Conservation (phyloP, 2,113 vertebrate species). For the Saccopteryx leptura region DNA sequence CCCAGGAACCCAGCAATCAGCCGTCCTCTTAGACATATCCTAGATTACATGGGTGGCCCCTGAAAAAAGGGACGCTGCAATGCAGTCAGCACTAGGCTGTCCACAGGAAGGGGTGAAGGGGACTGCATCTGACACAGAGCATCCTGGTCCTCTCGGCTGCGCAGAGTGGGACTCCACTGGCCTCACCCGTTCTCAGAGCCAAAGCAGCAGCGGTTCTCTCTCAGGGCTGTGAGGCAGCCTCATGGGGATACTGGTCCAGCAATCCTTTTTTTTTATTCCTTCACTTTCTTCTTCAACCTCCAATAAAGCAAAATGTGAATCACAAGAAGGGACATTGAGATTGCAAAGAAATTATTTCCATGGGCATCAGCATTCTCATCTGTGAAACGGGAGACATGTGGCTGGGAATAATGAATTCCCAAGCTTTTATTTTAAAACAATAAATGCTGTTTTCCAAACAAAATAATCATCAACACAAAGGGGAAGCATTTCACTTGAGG, state of each 20-base stretch:
- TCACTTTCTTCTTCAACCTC: neutral
- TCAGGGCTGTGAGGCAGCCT: neutral
- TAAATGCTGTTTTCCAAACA: neutral
- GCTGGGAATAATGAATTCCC: neutral
- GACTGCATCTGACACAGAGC: neutral
- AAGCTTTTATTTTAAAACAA: neutral
- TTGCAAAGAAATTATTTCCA: neutral
- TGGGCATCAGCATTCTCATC: neutral
- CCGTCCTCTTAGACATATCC: constrained; percentile 18
- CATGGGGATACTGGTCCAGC: neutral
- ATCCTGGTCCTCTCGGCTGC: neutral
- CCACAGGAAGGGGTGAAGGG: neutral
- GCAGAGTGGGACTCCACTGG: accelerated
- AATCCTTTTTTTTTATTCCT: neutral
- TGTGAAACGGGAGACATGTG: neutral
- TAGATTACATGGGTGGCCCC: neutral
- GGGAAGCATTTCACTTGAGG: neutral
- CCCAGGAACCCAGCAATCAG: constrained; percentile 38
- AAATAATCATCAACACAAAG: neutral
- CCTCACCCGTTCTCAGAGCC: neutral
- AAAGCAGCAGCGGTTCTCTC: neutral
- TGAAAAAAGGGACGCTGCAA: neutral
- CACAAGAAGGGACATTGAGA: neutral
- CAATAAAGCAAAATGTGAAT: neutral
- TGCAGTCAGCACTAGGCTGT: neutral